A percentile compares a stretch with the other conserved stretches of the same genome.
These are phyloP conservation scores for Propithecus coquereli DNA, from an alignment of 2,113 vertebrate genomes.

Conservation along the genomic window DNA sequence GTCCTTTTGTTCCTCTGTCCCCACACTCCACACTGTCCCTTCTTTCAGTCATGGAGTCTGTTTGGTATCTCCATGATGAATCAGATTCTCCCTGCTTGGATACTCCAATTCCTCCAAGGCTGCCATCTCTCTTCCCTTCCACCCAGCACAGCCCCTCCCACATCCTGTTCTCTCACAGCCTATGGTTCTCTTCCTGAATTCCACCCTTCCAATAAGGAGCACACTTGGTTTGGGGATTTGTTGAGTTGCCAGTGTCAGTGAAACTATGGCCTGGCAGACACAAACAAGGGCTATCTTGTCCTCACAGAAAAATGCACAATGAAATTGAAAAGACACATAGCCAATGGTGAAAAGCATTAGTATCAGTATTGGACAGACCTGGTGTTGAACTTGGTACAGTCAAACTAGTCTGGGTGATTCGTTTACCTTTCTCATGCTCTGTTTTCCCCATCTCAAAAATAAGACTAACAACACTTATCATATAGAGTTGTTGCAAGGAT, in stretches of 20 bases:
- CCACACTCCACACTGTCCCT: background rate
- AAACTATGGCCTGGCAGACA: background rate
- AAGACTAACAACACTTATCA: background rate
- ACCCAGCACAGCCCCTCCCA: rapidly evolving
- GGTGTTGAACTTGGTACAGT: background rate
- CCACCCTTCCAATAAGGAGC: background rate
- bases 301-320: background rate
- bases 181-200: background rate
- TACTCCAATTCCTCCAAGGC: background rate
- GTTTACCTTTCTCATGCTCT: background rate
- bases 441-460: background rate
- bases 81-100: background rate
- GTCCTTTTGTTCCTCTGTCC: background rate
- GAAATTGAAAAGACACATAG: background rate
- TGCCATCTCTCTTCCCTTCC: background rate
- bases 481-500: background rate
- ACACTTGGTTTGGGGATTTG: background rate
- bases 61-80: background rate
- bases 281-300: background rate
- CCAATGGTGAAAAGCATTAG: background rate
- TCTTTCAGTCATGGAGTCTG: background rate
- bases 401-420: background rate
- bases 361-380: background rate
- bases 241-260: background rate
- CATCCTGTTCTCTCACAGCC: background rate